Percentiles rank a stretch among this genome's conserved stretches.
Conservation (phyloP, 2,113 vertebrate genomes). For the Entosphenus tridentatus region DNA sequence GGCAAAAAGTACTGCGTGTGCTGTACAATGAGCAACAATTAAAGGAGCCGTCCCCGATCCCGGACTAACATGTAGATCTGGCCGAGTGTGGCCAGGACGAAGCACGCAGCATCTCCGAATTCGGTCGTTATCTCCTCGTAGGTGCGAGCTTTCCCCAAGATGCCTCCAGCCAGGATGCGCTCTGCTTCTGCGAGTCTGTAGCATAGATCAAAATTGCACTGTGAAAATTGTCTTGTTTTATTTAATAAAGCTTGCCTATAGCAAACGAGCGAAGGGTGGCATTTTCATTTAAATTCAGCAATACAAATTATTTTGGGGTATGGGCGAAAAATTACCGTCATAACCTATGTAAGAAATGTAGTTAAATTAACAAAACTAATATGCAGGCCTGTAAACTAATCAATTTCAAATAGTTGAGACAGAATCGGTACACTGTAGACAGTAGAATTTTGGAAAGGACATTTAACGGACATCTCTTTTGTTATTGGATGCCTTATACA, state of each 20-base stretch:
- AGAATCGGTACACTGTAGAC: no score
- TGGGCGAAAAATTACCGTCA: no score
- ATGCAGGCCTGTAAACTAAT: no score
- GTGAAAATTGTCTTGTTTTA: not conserved
- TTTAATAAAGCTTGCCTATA: not conserved
- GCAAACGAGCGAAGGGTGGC: no score
- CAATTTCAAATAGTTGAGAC: no score
- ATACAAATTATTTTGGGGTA: no score
- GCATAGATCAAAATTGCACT: not conserved
- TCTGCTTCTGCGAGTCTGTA: constrained; percentile 80
- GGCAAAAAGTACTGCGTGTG: not conserved
- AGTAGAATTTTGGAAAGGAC: no score
- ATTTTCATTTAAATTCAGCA: no score
- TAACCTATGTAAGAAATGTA: no score
- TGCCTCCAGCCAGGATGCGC: constrained; percentile 83
- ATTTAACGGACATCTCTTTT: no score
- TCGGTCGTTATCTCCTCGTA: constrained; percentile 88
- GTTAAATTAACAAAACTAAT: no score
- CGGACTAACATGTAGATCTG: constrained; percentile 76
- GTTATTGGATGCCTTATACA: no score
- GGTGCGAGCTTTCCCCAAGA: constrained; percentile 92
- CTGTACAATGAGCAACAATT: not conserved
- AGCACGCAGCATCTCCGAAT: constrained; percentile 88
- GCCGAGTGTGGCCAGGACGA: constrained; percentile 75
- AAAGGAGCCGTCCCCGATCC: not conserved